Base-by-base conservation (phyloP, 2,797 vertebrate genomes). In the Takifugu ocellatus region DNA sequence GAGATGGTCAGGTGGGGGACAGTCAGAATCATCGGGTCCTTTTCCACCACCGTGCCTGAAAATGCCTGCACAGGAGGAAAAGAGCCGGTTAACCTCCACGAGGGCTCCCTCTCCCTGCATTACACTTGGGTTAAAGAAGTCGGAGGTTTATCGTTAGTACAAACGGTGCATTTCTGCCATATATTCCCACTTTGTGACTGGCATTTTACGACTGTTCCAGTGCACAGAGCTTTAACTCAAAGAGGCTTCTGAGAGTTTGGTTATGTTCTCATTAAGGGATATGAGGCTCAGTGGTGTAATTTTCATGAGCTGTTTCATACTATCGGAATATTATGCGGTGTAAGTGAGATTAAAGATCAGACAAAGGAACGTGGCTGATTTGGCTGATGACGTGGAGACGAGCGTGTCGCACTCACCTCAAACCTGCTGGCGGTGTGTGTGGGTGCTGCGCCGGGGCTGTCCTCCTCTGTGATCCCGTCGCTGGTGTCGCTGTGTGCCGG, bases 11-110 rank as follows among this genome's bases (percentile, higher is more conserved):
- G 87, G 61, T 96, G 91, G 46, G 92, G 90, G 54, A 91, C 77
- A 2, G 82, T 64, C 1, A 89, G 87, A 17, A 92, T 89, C 65
- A 91, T 92, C n/a, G 92, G 92, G 71, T 97, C 95, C 74, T 98
- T 98, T 81, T 98, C 97, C 61, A 98, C 88, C 57, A 98, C 96
- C 1, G 92, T 97, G 63, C 96, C 95, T n/a, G 95, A 98, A 92
- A 98, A 98, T 17, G 95, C 95, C 97, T 99, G 57, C 6, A 77
- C 25, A 31, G 5, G 24, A 10, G 49, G 15, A 7, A 21, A 16
- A 39, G 16, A 58, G 3, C n/a, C n/a, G 44, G 44, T 5, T 46
- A 10, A 21, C 16, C 21, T 46, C 21, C 47, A 24, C 5, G 4
- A 12, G 11, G 21, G 21, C 9, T 49, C 7, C 1, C 48, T 14